Evolutionary conservation across 2,113 vertebrate genomes (phyloP).

Genomic region (Chrysemys picta): DNA sequence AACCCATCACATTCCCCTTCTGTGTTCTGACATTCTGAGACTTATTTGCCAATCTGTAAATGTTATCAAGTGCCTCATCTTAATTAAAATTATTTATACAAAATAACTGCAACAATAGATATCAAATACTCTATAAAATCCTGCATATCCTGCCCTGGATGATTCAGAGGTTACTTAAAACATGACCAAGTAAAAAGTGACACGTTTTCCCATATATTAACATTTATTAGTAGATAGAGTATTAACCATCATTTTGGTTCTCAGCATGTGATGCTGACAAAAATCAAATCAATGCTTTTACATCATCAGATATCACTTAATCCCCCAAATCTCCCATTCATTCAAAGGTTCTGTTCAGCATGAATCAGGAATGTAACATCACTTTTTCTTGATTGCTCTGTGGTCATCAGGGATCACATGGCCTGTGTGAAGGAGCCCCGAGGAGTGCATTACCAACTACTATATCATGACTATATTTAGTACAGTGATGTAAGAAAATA

Average conservation of each 20-base stretch:
- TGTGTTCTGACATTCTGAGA: background rate
- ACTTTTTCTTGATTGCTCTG: background rate
- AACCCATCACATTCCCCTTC: background rate
- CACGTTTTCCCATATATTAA: background rate
- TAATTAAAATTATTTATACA: background rate
- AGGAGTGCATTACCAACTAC: conserved; percentile 14
- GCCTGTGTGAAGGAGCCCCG: background rate
- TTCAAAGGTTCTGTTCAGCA: background rate
- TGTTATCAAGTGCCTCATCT: background rate
- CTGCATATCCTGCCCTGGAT: background rate
- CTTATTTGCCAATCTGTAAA: background rate
- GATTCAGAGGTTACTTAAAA: background rate
- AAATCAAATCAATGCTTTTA: background rate
- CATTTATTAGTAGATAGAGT: background rate
- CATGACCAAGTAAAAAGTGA: background rate
- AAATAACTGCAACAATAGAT: background rate
- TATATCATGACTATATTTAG: background rate
- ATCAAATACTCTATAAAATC: background rate
- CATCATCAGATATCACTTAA: background rate
- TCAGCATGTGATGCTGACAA: background rate
- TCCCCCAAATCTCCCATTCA: background rate
- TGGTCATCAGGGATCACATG: background rate
- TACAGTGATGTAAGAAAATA: conserved; percentile 18
- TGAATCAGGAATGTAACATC: background rate
- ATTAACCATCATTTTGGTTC: background rate